Base-by-base conservation (phyloP, 2,888 invertebrate species). In the Agrochola lota region DNA sequence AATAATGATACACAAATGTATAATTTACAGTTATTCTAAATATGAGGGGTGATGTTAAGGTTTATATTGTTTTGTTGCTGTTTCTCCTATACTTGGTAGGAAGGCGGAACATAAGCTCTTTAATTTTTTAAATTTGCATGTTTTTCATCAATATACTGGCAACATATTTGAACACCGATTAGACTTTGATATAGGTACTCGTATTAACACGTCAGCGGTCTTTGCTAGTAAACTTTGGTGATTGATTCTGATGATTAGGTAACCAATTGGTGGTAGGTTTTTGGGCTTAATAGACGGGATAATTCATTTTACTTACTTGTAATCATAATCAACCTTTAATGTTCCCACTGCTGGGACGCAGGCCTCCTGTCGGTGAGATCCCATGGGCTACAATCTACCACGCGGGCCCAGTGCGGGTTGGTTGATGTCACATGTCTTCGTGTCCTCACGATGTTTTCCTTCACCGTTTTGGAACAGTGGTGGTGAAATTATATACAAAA, bases 1-100 rank as follows among this genome's bases (percentile, higher is more conserved):
- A 93, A 92, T 92, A 92, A 90, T 90, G 88, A 89, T 89, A 88
- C 89, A 86, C 84, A 85, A 85, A 88, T 86, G 83, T 89, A 80
- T 88, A 89, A 85, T 80, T 85, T 83, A 74, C 85, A 84, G 79
- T 88, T 85, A 82, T 87, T 83, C 69, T 81, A 84, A 85, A 85
- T 81, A 74, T 81, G 78, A 79, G 75, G 85, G 88, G 72, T 84
- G 55, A 68, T 66, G 55, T 74, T 71, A 60, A 60, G 66, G 75
- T 72, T 79, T 75, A 77, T 67, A 74, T 74, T 72, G 70, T 84
- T 73, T 63, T 63, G 62, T 73, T 59, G 15, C 35, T 60, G 60
- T 63, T 71, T 78, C 62, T 67, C n/a, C 40, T 66, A n/a, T 68
- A 74, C 57, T 60, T 52, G 57, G 69, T 68, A 76, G 17, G 17